Percentiles rank a stretch among this genome's conserved stretches.
Conservation (phyloP, 1,140 invertebrate species). For the Grapholita molesta region DNA sequence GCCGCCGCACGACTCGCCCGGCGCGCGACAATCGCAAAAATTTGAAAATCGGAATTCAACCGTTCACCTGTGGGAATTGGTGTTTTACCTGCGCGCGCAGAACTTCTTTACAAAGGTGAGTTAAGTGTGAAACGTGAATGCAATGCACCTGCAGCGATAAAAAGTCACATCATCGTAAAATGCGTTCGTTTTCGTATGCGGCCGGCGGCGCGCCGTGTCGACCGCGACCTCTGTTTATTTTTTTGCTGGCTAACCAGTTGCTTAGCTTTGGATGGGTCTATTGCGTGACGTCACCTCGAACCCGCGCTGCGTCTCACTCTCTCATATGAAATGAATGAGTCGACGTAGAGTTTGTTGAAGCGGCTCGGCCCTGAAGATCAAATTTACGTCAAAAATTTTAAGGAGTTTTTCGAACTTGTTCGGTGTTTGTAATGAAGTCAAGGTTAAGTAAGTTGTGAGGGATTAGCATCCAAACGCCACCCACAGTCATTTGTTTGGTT, state of each 20-base stretch:
- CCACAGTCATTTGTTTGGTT: neutral
- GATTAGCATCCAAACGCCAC: neutral
- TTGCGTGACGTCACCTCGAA: conserved; percentile 48
- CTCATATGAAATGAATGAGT: conserved; percentile 18
- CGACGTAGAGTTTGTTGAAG: neutral
- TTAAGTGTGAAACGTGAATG: conserved; percentile 19
- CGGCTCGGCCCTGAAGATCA: conserved; percentile 1
- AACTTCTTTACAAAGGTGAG: conserved; percentile 65
- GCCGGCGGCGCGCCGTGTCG: conserved; percentile 22
- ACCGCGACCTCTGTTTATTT: conserved; percentile 27
- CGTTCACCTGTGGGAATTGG: conserved; percentile 72
- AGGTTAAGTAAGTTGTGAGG: neutral
- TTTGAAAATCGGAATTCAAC: conserved; percentile 48
- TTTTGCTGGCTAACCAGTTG: conserved; percentile 43
- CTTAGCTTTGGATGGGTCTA: conserved; percentile 38
- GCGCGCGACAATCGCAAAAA: conserved; percentile 20
- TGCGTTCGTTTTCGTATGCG: conserved; percentile 17
- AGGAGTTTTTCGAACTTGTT: neutral
- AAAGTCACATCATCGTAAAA: conserved; percentile 26
- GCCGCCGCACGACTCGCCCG: conserved; percentile 41
- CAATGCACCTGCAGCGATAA: conserved; percentile 30
- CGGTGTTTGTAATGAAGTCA: neutral
- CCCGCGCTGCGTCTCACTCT: conserved; percentile 38
- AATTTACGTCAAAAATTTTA: conserved; percentile 22
- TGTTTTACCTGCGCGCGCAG: conserved; percentile 70